Evolutionary conservation across 2,797 vertebrate genomes (phyloP).

Genomic region (Melanotaenia maccullochi): DNA sequence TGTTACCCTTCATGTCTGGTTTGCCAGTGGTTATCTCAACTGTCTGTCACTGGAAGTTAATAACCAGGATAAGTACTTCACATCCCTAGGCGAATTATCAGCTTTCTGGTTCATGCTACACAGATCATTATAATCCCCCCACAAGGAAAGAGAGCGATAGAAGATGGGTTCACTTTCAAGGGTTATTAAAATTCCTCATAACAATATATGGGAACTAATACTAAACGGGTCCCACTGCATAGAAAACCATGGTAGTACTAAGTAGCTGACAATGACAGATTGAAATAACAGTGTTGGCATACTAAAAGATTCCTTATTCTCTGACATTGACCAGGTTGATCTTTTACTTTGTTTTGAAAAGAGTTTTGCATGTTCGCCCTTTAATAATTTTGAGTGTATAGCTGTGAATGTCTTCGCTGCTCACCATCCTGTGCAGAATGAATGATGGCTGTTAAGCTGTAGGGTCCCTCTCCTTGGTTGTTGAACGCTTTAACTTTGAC

Average conservation of each 20-base stretch:
- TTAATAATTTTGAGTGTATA: neutral
- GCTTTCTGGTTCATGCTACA: slow-evolving; percentile 75
- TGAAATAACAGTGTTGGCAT: slow-evolving; percentile 56
- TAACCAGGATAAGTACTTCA: slow-evolving; percentile 82
- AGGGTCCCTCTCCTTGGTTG: slow-evolving; percentile 92
- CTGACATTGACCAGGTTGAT: slow-evolving; percentile 16
- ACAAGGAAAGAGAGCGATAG: slow-evolving; percentile 28
- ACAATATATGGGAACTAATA: slow-evolving; percentile 58
- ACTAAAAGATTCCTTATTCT: slow-evolving; percentile 33
- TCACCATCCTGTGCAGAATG: slow-evolving; percentile 92
- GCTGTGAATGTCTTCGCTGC: slow-evolving; percentile 48
- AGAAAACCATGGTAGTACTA: slow-evolving; percentile 41
- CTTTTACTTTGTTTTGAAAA: slow-evolving; percentile 23
- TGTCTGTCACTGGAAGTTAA: slow-evolving; percentile 86
- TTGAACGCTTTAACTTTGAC: slow-evolving; percentile 98
- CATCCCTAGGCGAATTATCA: slow-evolving; percentile 78
- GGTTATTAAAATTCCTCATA: slow-evolving; percentile 77
- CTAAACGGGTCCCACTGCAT: slow-evolving; percentile 51
- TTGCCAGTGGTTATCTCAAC: slow-evolving; percentile 72
- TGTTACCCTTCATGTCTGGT: slow-evolving; percentile 40
- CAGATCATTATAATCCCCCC: slow-evolving; percentile 74
- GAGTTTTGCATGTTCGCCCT: slow-evolving; percentile 1
- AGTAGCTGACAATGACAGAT: slow-evolving; percentile 64
- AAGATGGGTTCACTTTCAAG: slow-evolving; percentile 68
- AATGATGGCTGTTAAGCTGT: slow-evolving; percentile 87